phyloP scores from a whole-genome alignment of 2,888 invertebrate genomes.

The Drosophila stalkeri region DNA sequence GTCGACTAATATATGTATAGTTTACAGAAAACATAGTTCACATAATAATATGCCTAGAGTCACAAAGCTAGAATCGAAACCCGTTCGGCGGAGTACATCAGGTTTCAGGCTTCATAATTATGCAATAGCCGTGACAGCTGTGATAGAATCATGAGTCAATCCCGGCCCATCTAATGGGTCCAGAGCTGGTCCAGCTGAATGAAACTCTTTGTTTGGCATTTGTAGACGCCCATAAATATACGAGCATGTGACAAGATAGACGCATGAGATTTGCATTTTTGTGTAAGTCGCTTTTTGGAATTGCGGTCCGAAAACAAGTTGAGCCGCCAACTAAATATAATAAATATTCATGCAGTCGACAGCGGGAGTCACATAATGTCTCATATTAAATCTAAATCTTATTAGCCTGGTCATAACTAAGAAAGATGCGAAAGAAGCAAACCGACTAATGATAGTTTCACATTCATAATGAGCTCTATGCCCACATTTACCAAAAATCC shows the following conservation, averaged over 20 bases:
- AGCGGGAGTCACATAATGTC: constrained; percentile 12
- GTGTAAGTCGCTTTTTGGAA: constrained; percentile 37
- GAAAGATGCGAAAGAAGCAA: constrained; percentile 7
- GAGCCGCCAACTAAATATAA: constrained; percentile 9
- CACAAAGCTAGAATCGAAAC: constrained; percentile 24
- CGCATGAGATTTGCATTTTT: constrained; percentile 47
- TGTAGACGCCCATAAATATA: constrained; percentile 26
- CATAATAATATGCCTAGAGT: constrained; percentile 27
- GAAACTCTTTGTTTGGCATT: constrained; percentile 28
- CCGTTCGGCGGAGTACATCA: constrained; percentile 20
- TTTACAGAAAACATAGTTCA: constrained; percentile 10
- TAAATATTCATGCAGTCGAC: constrained; percentile 35
- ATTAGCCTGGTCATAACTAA: constrained; percentile 23
- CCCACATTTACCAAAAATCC: neutral
- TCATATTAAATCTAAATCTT: constrained; percentile 27
- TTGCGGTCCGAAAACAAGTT: constrained; percentile 35
- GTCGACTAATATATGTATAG: constrained; percentile 20
- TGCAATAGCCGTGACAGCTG: constrained; percentile 11
- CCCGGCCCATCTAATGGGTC: constrained; percentile 10
- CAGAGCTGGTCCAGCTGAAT: constrained; percentile 15
- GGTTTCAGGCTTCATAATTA: constrained; percentile 20
- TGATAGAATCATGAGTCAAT: constrained; percentile 33
- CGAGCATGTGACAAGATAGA: constrained; percentile 15
- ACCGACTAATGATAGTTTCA: constrained; percentile 24
- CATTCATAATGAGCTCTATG: constrained; percentile 23